Base-by-base conservation (phyloP, 2,797 vertebrate genomes). In the Corythornis leucogaster region DNA sequence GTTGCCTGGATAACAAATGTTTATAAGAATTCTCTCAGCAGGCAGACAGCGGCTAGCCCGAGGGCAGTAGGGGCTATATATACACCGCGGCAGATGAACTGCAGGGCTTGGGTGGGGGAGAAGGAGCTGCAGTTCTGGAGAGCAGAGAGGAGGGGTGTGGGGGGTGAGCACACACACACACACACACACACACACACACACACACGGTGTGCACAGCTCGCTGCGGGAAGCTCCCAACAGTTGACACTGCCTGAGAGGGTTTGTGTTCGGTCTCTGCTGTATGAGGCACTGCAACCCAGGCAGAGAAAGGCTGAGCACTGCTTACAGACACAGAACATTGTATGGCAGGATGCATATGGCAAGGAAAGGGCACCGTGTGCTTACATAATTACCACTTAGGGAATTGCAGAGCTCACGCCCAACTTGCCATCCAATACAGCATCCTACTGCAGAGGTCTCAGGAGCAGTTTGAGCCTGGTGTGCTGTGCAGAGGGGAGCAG, bases 1-100 rank as follows among this genome's bases (percentile, higher is more conserved):
- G 95, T 94, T 91, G 90, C 78, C 54, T 89, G 87, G 83, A 62
- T 94, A 96, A 96, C 96, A 97, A 94, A 95, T 95, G 95, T 96
- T 96, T 96, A 33, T 95, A 95, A 93, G 90, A 88, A 28, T 90
- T 92, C 95, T 95, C 84, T 94, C 95, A 94, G 91, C 42, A 91
- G 93, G 91, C 91, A 92, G 96, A 93, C 51, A 75, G 62, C 70
- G 77, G 55, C 84, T 96, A 92, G 90, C 96, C 93, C 0, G 15
- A 96, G 96, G 97, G 95, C 91, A 96, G 78, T 80, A 90, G 55
- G 54, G 48, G 69, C 45, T 89, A 57, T 88, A 55, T 87, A 61
- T 90, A 82, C 28, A 35, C 73, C 75, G 35, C 22, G 79, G 83
- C 81, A 92, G 89, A 94, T 92, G 93, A 95, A 93, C 35, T 82